Evolutionary conservation across 1,140 invertebrate species (phyloP).

Genomic region (Heliothis subflexa): DNA sequence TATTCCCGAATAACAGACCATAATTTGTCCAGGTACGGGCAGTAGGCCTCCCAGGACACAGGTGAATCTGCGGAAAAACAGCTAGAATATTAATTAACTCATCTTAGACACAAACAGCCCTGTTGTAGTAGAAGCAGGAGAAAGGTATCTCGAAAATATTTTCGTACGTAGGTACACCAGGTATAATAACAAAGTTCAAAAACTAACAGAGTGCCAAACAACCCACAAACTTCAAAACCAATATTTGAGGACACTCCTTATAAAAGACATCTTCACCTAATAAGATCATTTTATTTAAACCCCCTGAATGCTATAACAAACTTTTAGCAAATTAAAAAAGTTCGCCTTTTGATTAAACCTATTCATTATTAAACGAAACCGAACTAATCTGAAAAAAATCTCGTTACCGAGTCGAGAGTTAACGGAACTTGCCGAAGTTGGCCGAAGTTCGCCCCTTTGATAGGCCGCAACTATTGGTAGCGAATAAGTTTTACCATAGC

Average conservation of each 20-base stretch:
- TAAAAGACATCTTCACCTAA: constrained; percentile 3
- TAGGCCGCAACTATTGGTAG: constrained; percentile 68
- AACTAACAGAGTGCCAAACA: background rate
- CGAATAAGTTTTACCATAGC: constrained; percentile 69
- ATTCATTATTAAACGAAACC: constrained; percentile 74
- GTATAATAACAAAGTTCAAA: background rate
- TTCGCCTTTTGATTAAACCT: constrained; percentile 61
- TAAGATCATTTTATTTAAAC: constrained; percentile 41
- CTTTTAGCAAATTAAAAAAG: constrained; percentile 54
- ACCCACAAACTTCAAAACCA: constrained; percentile 3
- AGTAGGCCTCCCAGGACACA: too few relatives aligned
- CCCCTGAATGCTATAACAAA: constrained; percentile 25
- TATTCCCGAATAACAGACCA: too few relatives aligned
- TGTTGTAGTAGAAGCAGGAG: too few relatives aligned
- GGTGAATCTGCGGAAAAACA: too few relatives aligned
- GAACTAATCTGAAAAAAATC: constrained; percentile 70
- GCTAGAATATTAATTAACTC: too few relatives aligned
- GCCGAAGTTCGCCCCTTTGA: constrained; percentile 70
- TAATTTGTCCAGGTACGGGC: too few relatives aligned
- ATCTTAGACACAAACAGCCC: too few relatives aligned
- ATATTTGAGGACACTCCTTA: background rate
- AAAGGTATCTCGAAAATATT: too few relatives aligned
- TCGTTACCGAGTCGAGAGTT: constrained; percentile 58
- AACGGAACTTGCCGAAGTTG: constrained; percentile 58
- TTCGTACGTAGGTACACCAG: too few relatives aligned